Conservation (phyloP, 2,797 vertebrate genomes). For the Xiphophorus birchmanni region DNA sequence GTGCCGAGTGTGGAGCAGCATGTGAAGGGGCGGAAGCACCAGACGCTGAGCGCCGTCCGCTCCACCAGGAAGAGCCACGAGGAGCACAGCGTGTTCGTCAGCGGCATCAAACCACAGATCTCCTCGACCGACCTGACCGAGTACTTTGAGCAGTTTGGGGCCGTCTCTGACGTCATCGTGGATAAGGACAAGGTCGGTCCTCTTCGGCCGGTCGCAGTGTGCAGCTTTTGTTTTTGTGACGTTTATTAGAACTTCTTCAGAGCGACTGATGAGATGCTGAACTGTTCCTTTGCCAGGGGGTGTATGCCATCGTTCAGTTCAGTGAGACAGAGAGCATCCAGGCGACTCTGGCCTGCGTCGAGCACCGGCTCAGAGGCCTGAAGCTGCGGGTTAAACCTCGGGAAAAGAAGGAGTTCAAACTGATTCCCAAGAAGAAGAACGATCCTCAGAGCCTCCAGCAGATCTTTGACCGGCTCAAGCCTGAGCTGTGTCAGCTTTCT, state of each 20-base stretch:
- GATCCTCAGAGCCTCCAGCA: conserved; percentile 69
- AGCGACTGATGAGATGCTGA: neutral
- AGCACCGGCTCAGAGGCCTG: conserved; percentile 82
- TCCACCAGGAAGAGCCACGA: conserved; percentile 83
- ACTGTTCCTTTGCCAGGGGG: conserved; percentile 76
- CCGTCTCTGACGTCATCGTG: conserved; percentile 86
- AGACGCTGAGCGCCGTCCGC: conserved; percentile 81
- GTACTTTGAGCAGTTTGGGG: conserved; percentile 86
- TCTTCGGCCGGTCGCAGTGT: neutral
- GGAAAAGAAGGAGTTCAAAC: conserved; percentile 87
- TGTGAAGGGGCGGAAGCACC: conserved; percentile 87
- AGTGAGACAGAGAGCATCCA: conserved; percentile 65
- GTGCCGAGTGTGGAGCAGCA: conserved; percentile 86
- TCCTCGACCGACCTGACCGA: conserved; percentile 77
- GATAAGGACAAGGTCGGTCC: conserved; percentile 90
- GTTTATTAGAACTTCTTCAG: neutral
- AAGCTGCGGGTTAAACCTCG: conserved; percentile 87
- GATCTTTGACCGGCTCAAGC: conserved; percentile 77
- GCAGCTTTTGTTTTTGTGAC: neutral
- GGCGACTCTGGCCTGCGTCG: conserved; percentile 72
- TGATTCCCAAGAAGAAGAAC: conserved; percentile 77
- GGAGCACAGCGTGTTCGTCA: conserved; percentile 89
- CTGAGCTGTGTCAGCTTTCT: conserved; percentile 74
- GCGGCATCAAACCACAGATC: conserved; percentile 83
- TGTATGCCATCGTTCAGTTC: conserved; percentile 93